Base-by-base conservation (phyloP, 2,888 invertebrate species). In the Cremastinae sp. region DNA sequence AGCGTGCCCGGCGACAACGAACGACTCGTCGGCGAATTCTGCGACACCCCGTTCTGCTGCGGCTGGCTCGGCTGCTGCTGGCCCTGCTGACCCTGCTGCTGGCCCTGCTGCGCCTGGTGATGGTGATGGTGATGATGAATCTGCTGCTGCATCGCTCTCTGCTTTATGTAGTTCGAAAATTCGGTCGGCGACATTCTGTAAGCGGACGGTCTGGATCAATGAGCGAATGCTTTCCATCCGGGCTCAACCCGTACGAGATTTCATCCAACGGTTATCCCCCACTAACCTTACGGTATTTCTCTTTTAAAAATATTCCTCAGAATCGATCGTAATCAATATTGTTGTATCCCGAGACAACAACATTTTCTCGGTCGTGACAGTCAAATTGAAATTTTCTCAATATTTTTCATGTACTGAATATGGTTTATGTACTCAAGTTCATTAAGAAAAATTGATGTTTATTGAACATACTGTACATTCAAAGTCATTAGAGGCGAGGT, bases 141-240 rank as follows among this genome's bases (percentile, higher is more conserved):
- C 90, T 96, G 96, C 90, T 97, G 97, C 91, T 96, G 96, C 92
- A 96, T 94, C 81, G 97, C 97, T 82, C 97, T 94, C 91, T 97
- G 97, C 91, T 97, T 97, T 90, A 97, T 97, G 93, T 97, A 97
- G 92, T 97, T 97, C 90, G 97, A 96, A 93, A 97, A 97, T 92
- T 98, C 98, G 83, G 98, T 98, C 79, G 98, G 98, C 69, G 98
- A 98, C 96, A 98, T 97, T 91, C 98, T 94, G 91, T 82, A 92
- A 90, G 54, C 74, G 65, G 74, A 78, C 69, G 78, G 66, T 80
- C 78, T 78, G 53, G 75, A 75, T 79, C 79, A 79, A 78, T 79
- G 74, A 78, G 75, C 74, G 71, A 58, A 71, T 79, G 61, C 61
- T 58, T 77, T 72, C 68, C 62, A 20, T 28, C 62, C 56, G 58